These are phyloP conservation scores for Onychomys arenicola DNA, from an alignment of 2,797 vertebrate genomes.

Conservation along the genomic window DNA sequence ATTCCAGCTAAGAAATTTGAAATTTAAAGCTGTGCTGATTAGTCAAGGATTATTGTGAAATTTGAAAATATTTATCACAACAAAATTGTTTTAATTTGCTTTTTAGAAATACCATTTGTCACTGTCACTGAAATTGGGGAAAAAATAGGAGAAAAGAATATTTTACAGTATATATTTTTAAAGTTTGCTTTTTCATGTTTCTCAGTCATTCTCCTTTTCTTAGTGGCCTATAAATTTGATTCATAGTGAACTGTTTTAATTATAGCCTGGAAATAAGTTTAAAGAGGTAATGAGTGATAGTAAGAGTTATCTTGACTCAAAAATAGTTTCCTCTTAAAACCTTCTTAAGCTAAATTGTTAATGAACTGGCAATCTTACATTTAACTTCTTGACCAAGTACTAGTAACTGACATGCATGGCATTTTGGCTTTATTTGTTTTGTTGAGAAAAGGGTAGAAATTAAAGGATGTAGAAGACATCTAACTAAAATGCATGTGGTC, in stretches of 20 bases:
- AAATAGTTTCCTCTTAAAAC: not conserved
- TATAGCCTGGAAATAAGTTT: constrained; percentile 25
- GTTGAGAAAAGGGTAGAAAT: not conserved
- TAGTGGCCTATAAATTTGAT: not conserved
- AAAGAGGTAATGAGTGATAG: not conserved
- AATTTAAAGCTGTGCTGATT: constrained; percentile 46
- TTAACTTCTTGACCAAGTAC: not conserved
- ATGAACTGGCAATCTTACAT: not conserved
- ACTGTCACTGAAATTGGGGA: not conserved
- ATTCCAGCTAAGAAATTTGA: constrained; percentile 34
- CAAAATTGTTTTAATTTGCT: constrained; percentile 16
- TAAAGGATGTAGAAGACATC: not conserved
- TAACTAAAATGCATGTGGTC: too few species aligned
- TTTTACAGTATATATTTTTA: not conserved
- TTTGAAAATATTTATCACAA: not conserved
- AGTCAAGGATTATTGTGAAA: constrained; percentile 30
- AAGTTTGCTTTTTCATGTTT: constrained; percentile 31
- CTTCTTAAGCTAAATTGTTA: not conserved
- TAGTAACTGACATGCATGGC: not conserved
- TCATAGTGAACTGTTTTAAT: constrained; percentile 18
- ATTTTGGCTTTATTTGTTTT: not conserved
- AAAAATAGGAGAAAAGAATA: not conserved
- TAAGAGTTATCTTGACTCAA: not conserved
- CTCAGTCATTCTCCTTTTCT: not conserved
- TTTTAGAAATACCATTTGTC: not conserved